phyloP scores from a whole-genome alignment of 2,888 invertebrate genomes.

The Pammene aurita region DNA sequence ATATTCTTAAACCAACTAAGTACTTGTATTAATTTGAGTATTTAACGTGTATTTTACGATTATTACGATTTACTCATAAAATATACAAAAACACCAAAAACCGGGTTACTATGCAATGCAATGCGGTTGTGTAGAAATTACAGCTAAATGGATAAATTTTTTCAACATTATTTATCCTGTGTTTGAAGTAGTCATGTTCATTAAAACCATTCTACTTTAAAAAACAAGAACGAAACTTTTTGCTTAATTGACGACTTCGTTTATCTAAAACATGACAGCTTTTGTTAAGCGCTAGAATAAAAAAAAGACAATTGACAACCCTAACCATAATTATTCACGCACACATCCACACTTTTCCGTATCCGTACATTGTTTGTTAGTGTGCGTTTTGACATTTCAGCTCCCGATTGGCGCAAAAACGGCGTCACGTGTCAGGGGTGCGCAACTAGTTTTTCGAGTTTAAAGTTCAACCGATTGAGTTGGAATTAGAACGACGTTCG shows the following conservation, averaged over 20 bases:
- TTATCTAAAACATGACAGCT: slow-evolving; percentile 7
- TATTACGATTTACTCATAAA: no score
- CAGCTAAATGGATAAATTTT: no score
- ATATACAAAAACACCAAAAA: no score
- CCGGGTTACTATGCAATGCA: no score
- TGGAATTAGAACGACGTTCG: slow-evolving; percentile 42
- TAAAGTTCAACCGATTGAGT: slow-evolving; percentile 38
- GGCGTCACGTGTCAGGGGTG: slow-evolving; percentile 34
- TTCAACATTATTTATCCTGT: no score
- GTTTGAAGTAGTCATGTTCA: background rate
- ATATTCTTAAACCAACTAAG: no score
- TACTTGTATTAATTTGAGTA: background rate
- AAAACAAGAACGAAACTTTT: background rate
- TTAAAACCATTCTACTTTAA: background rate
- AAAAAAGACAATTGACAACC: slow-evolving; percentile 23
- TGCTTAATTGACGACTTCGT: background rate
- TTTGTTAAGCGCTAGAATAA: background rate
- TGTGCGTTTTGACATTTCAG: slow-evolving; percentile 34
- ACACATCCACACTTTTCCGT: slow-evolving; percentile 15
- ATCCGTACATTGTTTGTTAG: slow-evolving; percentile 6
- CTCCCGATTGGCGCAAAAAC: slow-evolving; percentile 36
- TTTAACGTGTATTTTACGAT: no score
- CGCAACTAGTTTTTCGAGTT: slow-evolving; percentile 25
- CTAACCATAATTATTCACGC: slow-evolving; percentile 19
- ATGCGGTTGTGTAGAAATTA: no score